Conservation (phyloP, 2,113 vertebrate genomes). For the Notiomystis cincta region DNA sequence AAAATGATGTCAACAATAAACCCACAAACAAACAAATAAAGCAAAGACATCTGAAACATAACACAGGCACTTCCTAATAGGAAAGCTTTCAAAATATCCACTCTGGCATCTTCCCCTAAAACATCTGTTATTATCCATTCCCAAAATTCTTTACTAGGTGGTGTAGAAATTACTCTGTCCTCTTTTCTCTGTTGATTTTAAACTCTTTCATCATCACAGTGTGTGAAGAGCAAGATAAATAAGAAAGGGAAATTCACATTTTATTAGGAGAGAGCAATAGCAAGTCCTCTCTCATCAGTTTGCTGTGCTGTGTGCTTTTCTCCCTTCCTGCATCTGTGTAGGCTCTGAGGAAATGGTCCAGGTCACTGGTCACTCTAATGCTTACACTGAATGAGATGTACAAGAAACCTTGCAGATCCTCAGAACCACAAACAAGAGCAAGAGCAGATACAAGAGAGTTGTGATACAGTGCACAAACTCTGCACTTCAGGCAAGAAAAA, state of each 20-base stretch:
- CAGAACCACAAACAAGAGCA: background rate
- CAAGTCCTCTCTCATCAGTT: background rate
- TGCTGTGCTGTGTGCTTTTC: background rate
- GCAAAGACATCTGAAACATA: background rate
- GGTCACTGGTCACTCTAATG: background rate
- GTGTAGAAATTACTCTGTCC: background rate
- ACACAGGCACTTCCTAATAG: background rate
- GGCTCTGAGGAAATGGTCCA: background rate
- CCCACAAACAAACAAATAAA: background rate
- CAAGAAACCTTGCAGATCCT: background rate
- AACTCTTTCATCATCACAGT: background rate
- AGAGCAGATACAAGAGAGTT: background rate
- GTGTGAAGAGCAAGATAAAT: background rate
- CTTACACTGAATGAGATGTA: background rate
- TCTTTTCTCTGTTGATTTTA: background rate
- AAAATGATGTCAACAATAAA: background rate
- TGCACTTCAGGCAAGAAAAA: background rate
- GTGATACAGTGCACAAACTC: background rate
- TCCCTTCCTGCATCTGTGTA: background rate
- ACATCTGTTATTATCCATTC: background rate
- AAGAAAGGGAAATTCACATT: background rate
- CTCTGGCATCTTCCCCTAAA: background rate
- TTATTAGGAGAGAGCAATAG: background rate
- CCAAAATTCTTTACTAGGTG: background rate
- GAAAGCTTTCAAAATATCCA: background rate